Base-by-base conservation (phyloP, 2,113 vertebrate genomes). In the Arenaria interpres region DNA sequence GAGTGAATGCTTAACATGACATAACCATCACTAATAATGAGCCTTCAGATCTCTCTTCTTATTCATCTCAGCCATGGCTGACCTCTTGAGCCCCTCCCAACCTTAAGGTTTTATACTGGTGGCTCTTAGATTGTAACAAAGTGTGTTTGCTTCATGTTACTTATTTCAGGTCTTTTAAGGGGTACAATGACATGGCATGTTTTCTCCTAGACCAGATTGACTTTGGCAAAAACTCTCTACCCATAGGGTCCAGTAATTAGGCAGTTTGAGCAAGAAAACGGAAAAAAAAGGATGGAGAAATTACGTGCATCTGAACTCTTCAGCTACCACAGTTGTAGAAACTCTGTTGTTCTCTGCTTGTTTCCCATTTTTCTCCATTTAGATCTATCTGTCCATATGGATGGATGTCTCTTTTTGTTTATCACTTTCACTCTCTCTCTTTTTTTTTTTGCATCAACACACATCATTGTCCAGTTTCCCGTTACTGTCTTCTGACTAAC, bases 391-490 rank as follows among this genome's bases (percentile, higher is more conserved):
- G 35, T 46, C 87, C n/a, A 50, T 43, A 60, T 37, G 68, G 88
- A 72, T 35, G 74, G 71, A 85, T 45, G 37, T 80, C 62, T 87
- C 66, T 64, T 81, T 83, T 79, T 92, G 51, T 90, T 77, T 84
- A 62, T 77, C 64, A 48, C 28, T 71, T n/a, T 56, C 33, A 59
- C 15, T 37, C 33, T 45, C 27, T 68, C n/a, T 9, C 12, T 27
- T 74, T 54, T 85, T 17, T 67, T 35, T 83, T 33, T 50, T 39
- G 1, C 15, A 83, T 86, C 93, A 54, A 43, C 48, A 14, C 2
- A 5, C 87, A 87, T 96, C 69, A 78, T 76, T 45, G 53, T 90
- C 84, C 75, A 82, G 87, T 82, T 93, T 96, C 92, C 72, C 2
- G 4, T 54, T 43, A 46, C 77, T 81, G 50, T 90, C 90, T 96